Evolutionary conservation across 2,888 invertebrate genomes (phyloP).

Genomic region (Siphonodentalium dalli): DNA sequence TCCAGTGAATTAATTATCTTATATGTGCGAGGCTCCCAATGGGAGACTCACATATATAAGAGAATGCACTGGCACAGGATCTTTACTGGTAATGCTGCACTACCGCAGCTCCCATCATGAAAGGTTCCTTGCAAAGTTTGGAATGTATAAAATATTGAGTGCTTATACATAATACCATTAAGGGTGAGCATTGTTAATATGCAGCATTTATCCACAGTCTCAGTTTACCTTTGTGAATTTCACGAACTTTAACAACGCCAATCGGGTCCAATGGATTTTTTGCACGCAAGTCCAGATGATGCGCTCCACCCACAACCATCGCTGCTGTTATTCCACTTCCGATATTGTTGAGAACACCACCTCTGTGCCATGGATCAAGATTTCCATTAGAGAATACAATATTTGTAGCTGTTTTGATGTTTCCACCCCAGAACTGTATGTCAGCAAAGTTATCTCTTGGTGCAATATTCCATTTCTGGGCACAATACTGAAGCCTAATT

Average conservation of each 20-base stretch:
- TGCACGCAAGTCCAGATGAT: conserved; percentile 56
- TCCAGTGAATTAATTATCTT: no score
- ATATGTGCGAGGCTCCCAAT: no score
- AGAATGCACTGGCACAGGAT: no score
- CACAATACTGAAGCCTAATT: conserved; percentile 53
- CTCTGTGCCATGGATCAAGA: conserved; percentile 57
- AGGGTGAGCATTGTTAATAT: no score
- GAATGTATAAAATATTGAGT: no score
- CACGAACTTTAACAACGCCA: conserved; percentile 48
- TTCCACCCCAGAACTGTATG: conserved; percentile 51
- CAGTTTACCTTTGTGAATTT: conserved; percentile 45
- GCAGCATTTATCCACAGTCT: conserved; percentile 44
- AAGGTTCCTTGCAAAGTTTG: no score
- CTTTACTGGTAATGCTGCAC: no score
- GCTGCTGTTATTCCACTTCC: conserved; percentile 24
- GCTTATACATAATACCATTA: no score
- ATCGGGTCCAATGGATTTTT: conserved; percentile 50
- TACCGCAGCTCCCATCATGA: no score
- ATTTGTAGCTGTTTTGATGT: conserved; percentile 52
- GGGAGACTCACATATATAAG: no score
- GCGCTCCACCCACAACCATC: conserved; percentile 51
- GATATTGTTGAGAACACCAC: conserved; percentile 44
- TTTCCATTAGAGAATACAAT: conserved; percentile 65
- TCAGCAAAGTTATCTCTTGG: conserved; percentile 51
- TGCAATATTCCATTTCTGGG: conserved; percentile 50